Base-by-base conservation (phyloP, 2,888 invertebrate species). In the Incurvaria masculella region DNA sequence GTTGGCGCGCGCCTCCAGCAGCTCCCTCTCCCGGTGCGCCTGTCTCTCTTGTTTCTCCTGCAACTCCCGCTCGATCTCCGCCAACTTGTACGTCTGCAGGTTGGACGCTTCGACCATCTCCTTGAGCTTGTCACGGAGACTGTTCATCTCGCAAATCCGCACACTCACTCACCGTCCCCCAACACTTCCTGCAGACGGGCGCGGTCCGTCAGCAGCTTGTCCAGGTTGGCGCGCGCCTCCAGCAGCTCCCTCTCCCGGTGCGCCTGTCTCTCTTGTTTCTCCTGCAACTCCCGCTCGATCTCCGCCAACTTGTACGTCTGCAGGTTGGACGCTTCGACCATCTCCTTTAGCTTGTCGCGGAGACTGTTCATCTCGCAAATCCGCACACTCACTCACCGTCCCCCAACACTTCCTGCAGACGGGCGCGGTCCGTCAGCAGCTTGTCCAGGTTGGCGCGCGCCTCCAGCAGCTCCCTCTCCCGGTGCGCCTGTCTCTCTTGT, bases 131-230 rank as follows among this genome's bases (percentile, higher is more conserved):
- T 68, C 69, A 56, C 72, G 72, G 0, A 66, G 50, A 1, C 59
- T 56, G 52, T 69, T 66, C 2, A 74, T 62, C 54, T 70, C 64
- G 54, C 70, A 64, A 27, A 63, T 67, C 74, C 80, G 58, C 51
- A 63, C 59, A 26, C 40, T n/a, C 38, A 51, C 63, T 66, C 61
- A 82, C 83, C 80, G 50, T 79, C 72, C 38, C 81, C 82, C 48
- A 72, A 69, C 51, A 70, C 72, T 48, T 73, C 67, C 33, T 72
- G 57, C 19, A 82, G 55, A 21, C 65, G 63, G 10, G 57, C 59
- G 49, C 79, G 69, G 54, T 82, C 80, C 20, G 71, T 75, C 16
- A 66, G 63, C 51, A 84, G 61, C 56, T 83, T 83, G 44, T 76
- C 74, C 51, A 82, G 64, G 51, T 80, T 79, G 10, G 69, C 68